These are phyloP conservation scores for Prorops nasuta DNA, from an alignment of 1,140 invertebrate genomes.

Conservation along the genomic window DNA sequence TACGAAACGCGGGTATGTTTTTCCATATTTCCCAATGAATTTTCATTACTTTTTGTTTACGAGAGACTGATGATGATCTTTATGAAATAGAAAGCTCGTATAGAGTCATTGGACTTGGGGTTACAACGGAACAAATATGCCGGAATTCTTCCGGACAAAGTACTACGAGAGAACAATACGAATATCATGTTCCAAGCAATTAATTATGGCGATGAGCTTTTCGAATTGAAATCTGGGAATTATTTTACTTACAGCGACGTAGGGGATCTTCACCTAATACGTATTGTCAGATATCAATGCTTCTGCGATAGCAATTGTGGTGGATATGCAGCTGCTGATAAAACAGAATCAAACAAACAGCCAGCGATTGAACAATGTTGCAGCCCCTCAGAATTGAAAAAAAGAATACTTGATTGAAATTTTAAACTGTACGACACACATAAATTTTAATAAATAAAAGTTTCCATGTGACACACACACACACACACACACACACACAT, in stretches of 20 bases:
- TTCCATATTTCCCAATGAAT: too few relatives aligned
- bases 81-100: not conserved
- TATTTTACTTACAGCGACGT: conserved; percentile 28
- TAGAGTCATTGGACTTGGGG: conserved; percentile 9
- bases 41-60: too few relatives aligned
- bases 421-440: not conserved
- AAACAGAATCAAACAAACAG: conserved; percentile 2
- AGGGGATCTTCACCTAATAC: conserved; percentile 33
- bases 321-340: conserved; percentile 7
- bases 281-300: conserved; percentile 28
- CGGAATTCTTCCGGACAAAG: conserved; percentile 21
- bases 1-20: not conserved
- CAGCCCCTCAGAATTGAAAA: conserved; percentile 7
- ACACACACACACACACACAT: not conserved
- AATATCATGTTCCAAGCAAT: conserved; percentile 29
- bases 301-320: conserved; percentile 24
- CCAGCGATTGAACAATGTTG: conserved; percentile 15
- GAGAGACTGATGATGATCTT: conserved; percentile 1
- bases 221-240: conserved; percentile 20
- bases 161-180: conserved; percentile 24
- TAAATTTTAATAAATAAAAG: conserved; percentile 13
- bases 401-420: not conserved
- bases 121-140: conserved; percentile 8
- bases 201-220: conserved; percentile 32
- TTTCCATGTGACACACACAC: not conserved